These are phyloP conservation scores for Holcopasites calliopsidis DNA, from an alignment of 1,140 invertebrate genomes.

Conservation along the genomic window DNA sequence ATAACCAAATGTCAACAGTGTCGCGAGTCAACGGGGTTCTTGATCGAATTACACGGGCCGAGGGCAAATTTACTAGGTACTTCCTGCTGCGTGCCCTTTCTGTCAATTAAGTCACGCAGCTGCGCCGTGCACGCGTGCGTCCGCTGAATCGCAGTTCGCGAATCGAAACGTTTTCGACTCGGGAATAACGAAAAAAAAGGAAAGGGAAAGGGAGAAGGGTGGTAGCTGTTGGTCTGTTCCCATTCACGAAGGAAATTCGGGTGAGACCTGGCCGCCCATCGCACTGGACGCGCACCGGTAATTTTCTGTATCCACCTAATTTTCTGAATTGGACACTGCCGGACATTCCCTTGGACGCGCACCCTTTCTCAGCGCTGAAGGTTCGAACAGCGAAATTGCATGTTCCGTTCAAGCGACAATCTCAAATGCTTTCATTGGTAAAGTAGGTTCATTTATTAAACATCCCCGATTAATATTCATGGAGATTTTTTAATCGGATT, in stretches of 20 bases:
- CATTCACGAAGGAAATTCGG: slow-evolving; percentile 16
- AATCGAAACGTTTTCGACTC: not conserved
- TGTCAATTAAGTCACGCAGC: slow-evolving; percentile 64
- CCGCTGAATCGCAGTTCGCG: not conserved
- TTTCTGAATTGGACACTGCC: slow-evolving; percentile 38
- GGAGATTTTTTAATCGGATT: too few species aligned
- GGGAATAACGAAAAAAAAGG: slow-evolving; percentile 10
- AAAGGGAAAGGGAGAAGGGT: not conserved
- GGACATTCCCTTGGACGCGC: not conserved
- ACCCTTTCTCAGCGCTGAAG: not conserved
- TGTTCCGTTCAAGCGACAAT: not conserved
- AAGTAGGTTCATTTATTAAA: not conserved
- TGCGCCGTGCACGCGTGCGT: slow-evolving; percentile 28
- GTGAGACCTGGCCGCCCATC: slow-evolving; percentile 56
- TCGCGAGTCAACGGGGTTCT: slow-evolving; percentile 71
- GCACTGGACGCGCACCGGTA: slow-evolving; percentile 55
- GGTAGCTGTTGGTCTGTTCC: not conserved
- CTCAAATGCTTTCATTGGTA: not conserved
- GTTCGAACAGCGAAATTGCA: not conserved
- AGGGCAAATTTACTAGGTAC: slow-evolving; percentile 25
- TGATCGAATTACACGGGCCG: slow-evolving; percentile 73
- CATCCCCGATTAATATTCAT: too few species aligned
- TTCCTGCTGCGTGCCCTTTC: slow-evolving; percentile 65
- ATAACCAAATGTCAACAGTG: slow-evolving; percentile 76
- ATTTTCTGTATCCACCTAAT: slow-evolving; percentile 66